phyloP scores from a whole-genome alignment of 2,888 invertebrate species.

The Tanypteryx hageni region DNA sequence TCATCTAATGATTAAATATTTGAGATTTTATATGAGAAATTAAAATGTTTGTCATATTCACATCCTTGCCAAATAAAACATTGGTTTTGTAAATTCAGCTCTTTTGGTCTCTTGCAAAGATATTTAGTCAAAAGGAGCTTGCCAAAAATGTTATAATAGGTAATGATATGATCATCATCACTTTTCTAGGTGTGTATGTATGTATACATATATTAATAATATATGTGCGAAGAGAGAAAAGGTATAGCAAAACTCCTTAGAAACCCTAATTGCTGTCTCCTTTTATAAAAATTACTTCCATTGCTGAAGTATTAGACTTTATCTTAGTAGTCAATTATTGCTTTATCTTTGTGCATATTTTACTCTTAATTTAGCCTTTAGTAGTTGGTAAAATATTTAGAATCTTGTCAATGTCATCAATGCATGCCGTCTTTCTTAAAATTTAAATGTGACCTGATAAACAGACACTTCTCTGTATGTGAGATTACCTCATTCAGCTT shows the following conservation, averaged over 20 bases:
- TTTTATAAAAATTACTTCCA: constrained; percentile 15
- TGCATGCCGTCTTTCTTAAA: constrained; percentile 57
- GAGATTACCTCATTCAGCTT: constrained; percentile 58
- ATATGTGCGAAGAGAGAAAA: background rate
- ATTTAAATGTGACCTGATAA: constrained; percentile 55
- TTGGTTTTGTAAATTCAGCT: constrained; percentile 40
- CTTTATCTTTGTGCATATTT: constrained; percentile 58
- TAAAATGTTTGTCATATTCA: constrained; percentile 7
- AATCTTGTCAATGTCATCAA: constrained; percentile 43
- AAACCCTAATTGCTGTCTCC: constrained; percentile 44
- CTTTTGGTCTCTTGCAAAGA: constrained; percentile 16
- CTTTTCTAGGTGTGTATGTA: constrained; percentile 43
- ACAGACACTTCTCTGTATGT: constrained; percentile 51
- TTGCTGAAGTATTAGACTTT: constrained; percentile 47
- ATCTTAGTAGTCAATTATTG: constrained; percentile 54
- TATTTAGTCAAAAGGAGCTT: constrained; percentile 37
- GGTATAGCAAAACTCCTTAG: constrained; percentile 6
- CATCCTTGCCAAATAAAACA: background rate
- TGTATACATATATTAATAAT: constrained; percentile 45
- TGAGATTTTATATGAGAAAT: constrained; percentile 55
- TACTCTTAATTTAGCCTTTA: constrained; percentile 53
- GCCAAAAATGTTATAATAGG: background rate
- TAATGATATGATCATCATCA: constrained; percentile 60
- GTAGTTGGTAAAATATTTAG: constrained; percentile 47
- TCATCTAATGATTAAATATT: constrained; percentile 38